These are phyloP conservation scores for Caenorhabditis sp. DNA, from an alignment of 2,888 invertebrate genomes.

Conservation along the genomic window DNA sequence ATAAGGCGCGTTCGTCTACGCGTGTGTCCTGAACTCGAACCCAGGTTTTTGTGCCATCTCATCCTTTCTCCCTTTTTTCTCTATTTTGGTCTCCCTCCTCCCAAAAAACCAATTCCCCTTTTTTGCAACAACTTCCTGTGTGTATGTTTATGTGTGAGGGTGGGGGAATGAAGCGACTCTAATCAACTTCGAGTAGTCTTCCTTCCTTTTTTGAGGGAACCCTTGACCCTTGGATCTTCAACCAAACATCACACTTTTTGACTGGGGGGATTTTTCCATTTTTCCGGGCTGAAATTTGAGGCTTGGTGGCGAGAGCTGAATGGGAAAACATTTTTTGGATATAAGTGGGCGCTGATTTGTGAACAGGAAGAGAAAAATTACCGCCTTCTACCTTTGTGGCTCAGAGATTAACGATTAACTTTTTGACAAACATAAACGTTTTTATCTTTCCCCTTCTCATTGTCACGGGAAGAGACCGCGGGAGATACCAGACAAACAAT, in stretches of 20 bases:
- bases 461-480: slow-evolving; percentile 19
- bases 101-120: slow-evolving; percentile 23
- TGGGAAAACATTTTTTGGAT: neutral
- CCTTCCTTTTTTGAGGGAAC: slow-evolving; percentile 6
- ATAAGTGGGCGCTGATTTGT: slow-evolving; percentile 17
- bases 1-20: slow-evolving; percentile 14
- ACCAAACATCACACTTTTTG: slow-evolving; percentile 49
- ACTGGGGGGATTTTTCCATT: neutral
- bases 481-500: slow-evolving; percentile 9
- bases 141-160: slow-evolving; percentile 18
- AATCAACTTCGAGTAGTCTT: slow-evolving; percentile 47
- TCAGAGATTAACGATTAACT: slow-evolving; percentile 53
- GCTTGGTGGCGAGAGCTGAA: neutral
- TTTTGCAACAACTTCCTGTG: slow-evolving; percentile 24
- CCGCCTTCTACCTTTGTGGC: slow-evolving; percentile 21
- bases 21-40: neutral
- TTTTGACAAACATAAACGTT: slow-evolving; percentile 40
- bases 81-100: neutral
- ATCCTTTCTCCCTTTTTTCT: neutral
- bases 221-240: neutral
- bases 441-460: slow-evolving; percentile 22
- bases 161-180: slow-evolving; percentile 52
- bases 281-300: slow-evolving; percentile 26
- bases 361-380: slow-evolving; percentile 36
- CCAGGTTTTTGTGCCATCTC: slow-evolving; percentile 1